Evolutionary conservation across 2,797 vertebrate genomes (phyloP), one percentile per base, ranked within the genome.

Genomic region (Ctenopoma multispine): DNA sequence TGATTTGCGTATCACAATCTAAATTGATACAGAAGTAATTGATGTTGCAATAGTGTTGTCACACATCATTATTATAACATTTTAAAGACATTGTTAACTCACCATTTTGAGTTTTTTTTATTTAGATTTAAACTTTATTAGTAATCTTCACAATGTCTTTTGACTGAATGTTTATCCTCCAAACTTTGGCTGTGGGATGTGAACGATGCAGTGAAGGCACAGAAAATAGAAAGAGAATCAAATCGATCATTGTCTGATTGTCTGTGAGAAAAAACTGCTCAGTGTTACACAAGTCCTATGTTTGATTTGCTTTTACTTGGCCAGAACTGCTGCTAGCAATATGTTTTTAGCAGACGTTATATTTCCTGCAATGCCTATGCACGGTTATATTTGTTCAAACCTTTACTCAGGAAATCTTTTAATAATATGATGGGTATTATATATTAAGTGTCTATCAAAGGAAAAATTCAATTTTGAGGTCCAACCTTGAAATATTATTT

Each of bases 371-470:
- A 20, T 60, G 53, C 9, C 44, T 60, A 54, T 69, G 38, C 59
- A 83, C n/a, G 60, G 51, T 27, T 7, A 18, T 9, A 40, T 54
- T 15, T 76, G 38, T 46, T 70, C 51, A 61, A 61, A 44, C 71
- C 63, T 18, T 46, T 61, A 41, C 76, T 88, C 76, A 83, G 76
- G 79, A 63, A 63, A 29, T 41, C 0, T 7, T 62, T 15, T 57
- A 40, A 56, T 46, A 53, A 41, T 49, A n/a, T 5, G 1, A 49
- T 63, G 38, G 14, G 13, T 53, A 48, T 67, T 40, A 56, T 31
- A 62, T 12, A 47, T 63, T 18, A 23, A 23, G 1, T 8, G 55
- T 63, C 13, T 47, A 48, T 79, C 18, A 44, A 57, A 34, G 27
- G 27, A 75, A 31, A 17, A 60, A 29, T 43, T 43, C 20, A 66